Conservation (phyloP, 2,113 vertebrate species). For the Brachyistius frenatus region DNA sequence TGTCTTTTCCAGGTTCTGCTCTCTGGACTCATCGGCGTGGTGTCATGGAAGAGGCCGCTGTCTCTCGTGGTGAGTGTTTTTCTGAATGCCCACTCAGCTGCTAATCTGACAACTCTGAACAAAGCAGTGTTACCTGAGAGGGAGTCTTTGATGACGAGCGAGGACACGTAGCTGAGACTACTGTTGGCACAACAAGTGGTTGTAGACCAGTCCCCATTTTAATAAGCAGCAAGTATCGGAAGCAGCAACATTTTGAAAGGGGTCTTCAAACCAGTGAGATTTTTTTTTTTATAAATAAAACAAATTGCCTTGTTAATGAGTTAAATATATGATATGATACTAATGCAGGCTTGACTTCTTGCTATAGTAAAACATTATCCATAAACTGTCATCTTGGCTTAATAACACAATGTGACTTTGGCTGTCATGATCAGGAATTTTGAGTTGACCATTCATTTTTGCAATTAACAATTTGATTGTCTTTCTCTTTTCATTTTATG, state of each 20-base stretch:
- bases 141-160: slow-evolving; percentile 9
- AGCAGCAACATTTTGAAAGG: not conserved
- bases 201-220: no score
- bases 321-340: not conserved
- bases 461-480: no score
- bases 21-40: slow-evolving; percentile 96
- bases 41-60: slow-evolving; percentile 98
- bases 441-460: no score
- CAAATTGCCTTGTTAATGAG: not conserved
- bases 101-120: slow-evolving; percentile 36
- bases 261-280: not conserved
- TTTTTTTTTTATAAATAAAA: no score
- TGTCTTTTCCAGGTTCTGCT: slow-evolving; percentile 90
- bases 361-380: not conserved
- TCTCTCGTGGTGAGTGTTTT: slow-evolving; percentile 94
- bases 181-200: no score
- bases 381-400: not conserved
- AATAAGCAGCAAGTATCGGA: not conserved
- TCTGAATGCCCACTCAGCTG: slow-evolving; percentile 30
- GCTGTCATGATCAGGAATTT: no score
- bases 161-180: slow-evolving; percentile 8
- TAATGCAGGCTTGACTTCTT: not conserved
- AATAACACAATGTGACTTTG: not conserved
- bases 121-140: slow-evolving; percentile 36
- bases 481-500: no score